Evolutionary conservation across 2,113 vertebrate genomes (phyloP), one percentile per base, ranked within the genome.

Genomic region (Cyanocitta stelleri): DNA sequence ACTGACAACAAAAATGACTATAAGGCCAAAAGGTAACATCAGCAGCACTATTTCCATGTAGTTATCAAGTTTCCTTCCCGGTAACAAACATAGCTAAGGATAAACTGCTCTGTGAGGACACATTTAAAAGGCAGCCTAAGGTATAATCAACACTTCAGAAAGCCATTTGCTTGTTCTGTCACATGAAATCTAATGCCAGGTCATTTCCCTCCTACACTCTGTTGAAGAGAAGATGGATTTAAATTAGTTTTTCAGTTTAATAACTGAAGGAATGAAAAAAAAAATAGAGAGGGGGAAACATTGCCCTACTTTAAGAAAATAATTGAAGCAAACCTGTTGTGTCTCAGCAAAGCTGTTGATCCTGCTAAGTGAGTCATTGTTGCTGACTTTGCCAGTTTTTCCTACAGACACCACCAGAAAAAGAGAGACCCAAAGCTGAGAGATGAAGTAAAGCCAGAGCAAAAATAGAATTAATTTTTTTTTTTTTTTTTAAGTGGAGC

Each of bases 21-120:
- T 78, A 93, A 94, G 7, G 90, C 63, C 27, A 98, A 97, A 97
- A 98, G 98, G 98, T 98, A 88, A 95, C 27, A 74, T n/a, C 85
- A 89, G 52, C 59, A 85, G 68, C 78, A 66, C 74, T 73, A 56
- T 74, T 79, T 77, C 59, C 64, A 79, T 54, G 56, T 35, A 79
- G 69, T 88, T 91, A 94, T 91, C 75, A 74, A 81, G 37, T 93
- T 96, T 90, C 69, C 56, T 82, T 90, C 48, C 59, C 48, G 68
- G 69, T 35, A 66, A 90, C 72, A 68, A 82, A 79, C 80, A 79
- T 68, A 79, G 82, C 85, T 74, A 64, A 91, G 83, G 86, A 96
- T 84, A 94, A 93, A 86, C 90, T 92, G 84, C 82, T 61, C 79
- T 73, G 16, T 51, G 69, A 93, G 73, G 77, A 90, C 48, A 80